Base-by-base conservation (phyloP, 2,888 invertebrate species). In the Drosophila fungiperda region DNA sequence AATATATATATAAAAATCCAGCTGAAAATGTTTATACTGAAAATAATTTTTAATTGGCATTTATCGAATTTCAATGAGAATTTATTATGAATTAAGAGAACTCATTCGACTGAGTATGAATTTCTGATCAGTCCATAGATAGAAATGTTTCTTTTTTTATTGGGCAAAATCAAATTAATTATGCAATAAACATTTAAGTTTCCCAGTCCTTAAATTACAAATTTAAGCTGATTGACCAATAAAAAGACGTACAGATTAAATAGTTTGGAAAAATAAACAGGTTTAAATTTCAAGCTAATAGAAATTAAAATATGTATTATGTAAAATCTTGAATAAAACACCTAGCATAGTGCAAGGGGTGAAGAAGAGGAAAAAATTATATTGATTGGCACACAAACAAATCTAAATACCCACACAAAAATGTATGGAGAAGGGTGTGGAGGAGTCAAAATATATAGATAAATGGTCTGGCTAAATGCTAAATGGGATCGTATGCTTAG, bases 401-500 rank as follows among this genome's bases (percentile, higher is more conserved):
- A 66, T 48, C 58, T 38, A 62, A 29, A 54, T 71, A 67, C 12
- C 23, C 20, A 49, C 36, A 63, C 29, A 68, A 36, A 42, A 45
- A 3, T 35, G 57, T 23, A 40, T 38, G 32, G 35, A 50, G 45
- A 2, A 8, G 15, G 23, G 23, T 29, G 29, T 29, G 29, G 29
- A 29, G 53, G 9, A 58, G 29, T 20, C 8, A 42, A 42, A 45
- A 45, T 23, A 45, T 15, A 68, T 66, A 67, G 69, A 75, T 78
- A 49, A 54, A 76, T 76, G 65, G 60, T 53, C 59, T 75, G 79
- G 64, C 65, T 73, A 80, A 77, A 82, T 71, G 85, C 55, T 82
- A 75, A 76, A 85, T 73, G 71, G 69, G 58, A 77, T 87, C 79
- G 79, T 87, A 85, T 87, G 84, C 83, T 83, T 85, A 68, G 83